These are phyloP conservation scores for Orthosia gothica DNA, from an alignment of 2,888 invertebrate species.

Conservation along the genomic window DNA sequence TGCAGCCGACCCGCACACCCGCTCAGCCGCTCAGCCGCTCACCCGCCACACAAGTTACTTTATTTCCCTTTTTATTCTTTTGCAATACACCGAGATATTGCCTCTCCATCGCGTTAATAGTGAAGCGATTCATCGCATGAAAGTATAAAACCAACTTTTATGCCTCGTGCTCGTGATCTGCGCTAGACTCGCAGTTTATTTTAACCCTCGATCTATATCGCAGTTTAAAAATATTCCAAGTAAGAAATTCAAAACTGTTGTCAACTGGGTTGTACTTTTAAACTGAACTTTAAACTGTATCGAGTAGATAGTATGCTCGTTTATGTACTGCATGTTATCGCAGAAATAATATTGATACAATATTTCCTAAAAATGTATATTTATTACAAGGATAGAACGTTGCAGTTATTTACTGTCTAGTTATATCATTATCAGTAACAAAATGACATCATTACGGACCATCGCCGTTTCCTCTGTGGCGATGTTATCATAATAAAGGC, in stretches of 20 bases:
- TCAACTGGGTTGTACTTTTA: slow-evolving; percentile 14
- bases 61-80: slow-evolving; percentile 89
- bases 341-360: slow-evolving; percentile 37
- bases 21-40: slow-evolving; percentile 54
- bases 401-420: slow-evolving; percentile 74
- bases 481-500: slow-evolving; percentile 74
- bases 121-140: slow-evolving; percentile 78
- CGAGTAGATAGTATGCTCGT: slow-evolving; percentile 16
- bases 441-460: slow-evolving; percentile 78
- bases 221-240: slow-evolving; percentile 8
- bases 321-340: slow-evolving; percentile 33
- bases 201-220: slow-evolving; percentile 45
- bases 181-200: slow-evolving; percentile 51
- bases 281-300: slow-evolving; percentile 19
- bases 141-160: slow-evolving; percentile 69
- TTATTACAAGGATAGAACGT: slow-evolving; percentile 58
- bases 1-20: slow-evolving; percentile 82
- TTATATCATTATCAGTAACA: slow-evolving; percentile 76
- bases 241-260: background rate
- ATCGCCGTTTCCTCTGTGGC: slow-evolving; percentile 73
- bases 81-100: slow-evolving; percentile 87
- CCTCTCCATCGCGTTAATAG: slow-evolving; percentile 83
- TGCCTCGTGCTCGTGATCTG: slow-evolving; percentile 63
- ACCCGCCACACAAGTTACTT: slow-evolving; percentile 88
- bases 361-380: slow-evolving; percentile 58